A percentile compares a stretch with the other conserved stretches of the same genome.
phyloP scores from a whole-genome alignment of 2,888 invertebrate genomes.

The Agrilus mali region DNA sequence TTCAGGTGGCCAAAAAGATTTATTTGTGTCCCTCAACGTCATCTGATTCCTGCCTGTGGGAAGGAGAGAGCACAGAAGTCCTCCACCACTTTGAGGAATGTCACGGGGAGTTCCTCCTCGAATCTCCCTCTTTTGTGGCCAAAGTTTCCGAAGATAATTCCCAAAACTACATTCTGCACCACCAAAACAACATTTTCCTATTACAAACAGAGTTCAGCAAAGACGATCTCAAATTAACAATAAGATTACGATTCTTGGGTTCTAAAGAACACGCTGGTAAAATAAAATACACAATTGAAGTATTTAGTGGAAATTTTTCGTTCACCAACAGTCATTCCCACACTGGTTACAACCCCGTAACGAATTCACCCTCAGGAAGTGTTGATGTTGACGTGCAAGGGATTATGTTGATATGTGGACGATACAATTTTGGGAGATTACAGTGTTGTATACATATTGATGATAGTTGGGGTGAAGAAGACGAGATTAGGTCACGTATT shows the following conservation, averaged over 20 bases:
- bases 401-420: conserved; percentile 4
- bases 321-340: conserved; percentile 8
- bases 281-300: conserved; percentile 8
- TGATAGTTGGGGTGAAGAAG: too few species aligned
- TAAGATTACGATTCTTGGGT: conserved; percentile 8
- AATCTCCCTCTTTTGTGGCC: conserved; percentile 8
- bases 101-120: conserved; percentile 9
- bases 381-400: conserved; percentile 9
- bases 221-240: conserved; percentile 3
- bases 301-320: conserved; percentile 5
- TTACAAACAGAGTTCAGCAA: conserved; percentile 7
- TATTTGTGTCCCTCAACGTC: conserved; percentile 11
- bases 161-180: conserved; percentile 7
- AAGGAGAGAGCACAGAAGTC: conserved; percentile 10
- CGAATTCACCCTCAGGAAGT: conserved; percentile 2
- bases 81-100: conserved; percentile 8
- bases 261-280: background rate
- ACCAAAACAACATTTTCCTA: conserved; percentile 7
- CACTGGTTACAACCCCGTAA: conserved; percentile 8
- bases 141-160: conserved; percentile 6
- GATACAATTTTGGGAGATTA: background rate
- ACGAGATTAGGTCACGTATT: background rate
- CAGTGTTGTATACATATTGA: too few species aligned
- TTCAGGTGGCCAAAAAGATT: background rate
- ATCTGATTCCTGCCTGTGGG: conserved; percentile 9